Evolutionary conservation across 2,888 invertebrate genomes (phyloP).

Genomic region (Callyntrura guangdongensis): DNA sequence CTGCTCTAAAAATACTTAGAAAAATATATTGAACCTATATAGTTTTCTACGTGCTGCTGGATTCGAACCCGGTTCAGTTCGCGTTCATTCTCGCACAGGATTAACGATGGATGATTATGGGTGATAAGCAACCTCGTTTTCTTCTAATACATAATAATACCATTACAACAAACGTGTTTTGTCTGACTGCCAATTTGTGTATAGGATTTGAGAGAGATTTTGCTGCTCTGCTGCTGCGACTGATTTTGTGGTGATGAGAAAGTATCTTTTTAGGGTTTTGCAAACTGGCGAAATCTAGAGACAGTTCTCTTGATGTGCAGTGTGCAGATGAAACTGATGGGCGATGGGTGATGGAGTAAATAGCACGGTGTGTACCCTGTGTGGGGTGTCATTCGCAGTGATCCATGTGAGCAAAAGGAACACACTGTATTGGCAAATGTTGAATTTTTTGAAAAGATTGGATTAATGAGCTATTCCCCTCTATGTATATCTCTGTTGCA

Average conservation of each 20-base stretch:
- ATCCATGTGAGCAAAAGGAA: neutral
- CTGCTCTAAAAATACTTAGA: constrained; percentile 44
- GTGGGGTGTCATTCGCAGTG: too few species aligned
- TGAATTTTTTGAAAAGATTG: constrained; percentile 18
- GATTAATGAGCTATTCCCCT: constrained; percentile 42
- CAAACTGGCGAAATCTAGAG: constrained; percentile 35
- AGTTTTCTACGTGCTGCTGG: neutral
- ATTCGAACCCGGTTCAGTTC: neutral
- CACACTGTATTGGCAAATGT: constrained; percentile 9
- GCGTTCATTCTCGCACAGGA: neutral
- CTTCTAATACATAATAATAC: neutral
- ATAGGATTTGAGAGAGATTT: neutral
- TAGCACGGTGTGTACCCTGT: too few species aligned
- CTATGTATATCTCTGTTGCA: neutral
- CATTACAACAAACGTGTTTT: neutral
- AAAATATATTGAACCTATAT: neutral
- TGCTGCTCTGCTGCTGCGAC: neutral
- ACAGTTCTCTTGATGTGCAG: neutral
- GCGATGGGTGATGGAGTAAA: too few species aligned
- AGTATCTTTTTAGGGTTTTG: neutral
- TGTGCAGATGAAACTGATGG: neutral
- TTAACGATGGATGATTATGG: neutral
- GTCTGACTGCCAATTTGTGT: constrained; percentile 11
- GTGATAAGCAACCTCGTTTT: neutral
- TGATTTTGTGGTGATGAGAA: neutral